Conservation (phyloP, 2,888 invertebrate species). For the Eupithecia abbreviata region DNA sequence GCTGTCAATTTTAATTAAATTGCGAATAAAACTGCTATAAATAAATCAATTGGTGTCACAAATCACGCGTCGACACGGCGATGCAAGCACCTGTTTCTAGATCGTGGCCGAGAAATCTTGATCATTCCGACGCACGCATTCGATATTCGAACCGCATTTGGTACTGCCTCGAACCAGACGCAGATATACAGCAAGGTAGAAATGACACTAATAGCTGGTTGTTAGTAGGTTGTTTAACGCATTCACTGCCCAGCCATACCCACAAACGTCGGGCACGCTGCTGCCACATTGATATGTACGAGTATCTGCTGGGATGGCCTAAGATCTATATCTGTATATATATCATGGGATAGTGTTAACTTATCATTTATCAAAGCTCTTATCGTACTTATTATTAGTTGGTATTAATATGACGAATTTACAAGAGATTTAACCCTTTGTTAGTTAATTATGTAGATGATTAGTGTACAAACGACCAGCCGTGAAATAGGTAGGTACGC, state of each 20-base stretch:
- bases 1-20: constrained; percentile 44
- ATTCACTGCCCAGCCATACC: no score
- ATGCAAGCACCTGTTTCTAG: constrained; percentile 73
- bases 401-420: no score
- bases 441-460: neutral
- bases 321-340: no score
- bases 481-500: neutral
- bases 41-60: constrained; percentile 52
- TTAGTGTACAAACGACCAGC: neutral
- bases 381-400: neutral
- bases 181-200: constrained; percentile 39
- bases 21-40: constrained; percentile 41
- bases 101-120: constrained; percentile 76
- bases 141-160: constrained; percentile 62
- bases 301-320: no score
- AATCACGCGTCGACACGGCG: constrained; percentile 49
- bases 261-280: no score
- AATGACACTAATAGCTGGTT: neutral
- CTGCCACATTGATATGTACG: no score
- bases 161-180: constrained; percentile 56
- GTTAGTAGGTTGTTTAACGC: neutral
- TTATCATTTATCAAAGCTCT: neutral
- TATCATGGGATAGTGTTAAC: neutral
- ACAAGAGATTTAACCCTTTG: neutral
- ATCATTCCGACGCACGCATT: constrained; percentile 62